phyloP scores from a whole-genome alignment of 2,797 vertebrate genomes.

The Sciurus vulgaris region DNA sequence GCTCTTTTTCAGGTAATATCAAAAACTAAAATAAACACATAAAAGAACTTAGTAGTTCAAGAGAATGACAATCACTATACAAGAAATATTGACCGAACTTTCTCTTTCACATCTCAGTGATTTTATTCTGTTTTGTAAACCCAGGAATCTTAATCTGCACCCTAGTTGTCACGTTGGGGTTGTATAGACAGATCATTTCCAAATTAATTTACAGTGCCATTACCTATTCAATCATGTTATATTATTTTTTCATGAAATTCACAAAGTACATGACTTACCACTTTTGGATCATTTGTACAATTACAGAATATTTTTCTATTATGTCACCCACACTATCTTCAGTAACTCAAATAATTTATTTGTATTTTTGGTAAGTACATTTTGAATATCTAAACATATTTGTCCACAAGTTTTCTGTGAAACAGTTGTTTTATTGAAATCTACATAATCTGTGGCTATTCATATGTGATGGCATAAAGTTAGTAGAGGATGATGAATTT shows the following conservation, averaged over 20 bases:
- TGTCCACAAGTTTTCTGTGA: neutral
- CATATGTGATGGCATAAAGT: neutral
- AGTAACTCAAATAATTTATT: neutral
- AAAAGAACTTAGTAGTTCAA: neutral
- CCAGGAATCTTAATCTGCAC: neutral
- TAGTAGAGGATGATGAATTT: neutral
- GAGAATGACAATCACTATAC: neutral
- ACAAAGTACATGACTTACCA: neutral
- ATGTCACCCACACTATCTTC: neutral
- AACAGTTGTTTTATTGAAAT: neutral
- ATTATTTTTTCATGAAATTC: neutral
- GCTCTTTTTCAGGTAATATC: neutral
- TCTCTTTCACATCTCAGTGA: neutral
- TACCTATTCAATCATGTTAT: neutral
- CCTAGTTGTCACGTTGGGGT: neutral
- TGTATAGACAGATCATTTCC: neutral
- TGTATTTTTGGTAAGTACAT: neutral
- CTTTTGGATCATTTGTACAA: neutral
- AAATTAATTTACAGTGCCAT: neutral
- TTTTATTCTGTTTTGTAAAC: neutral
- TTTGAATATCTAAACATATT: neutral
- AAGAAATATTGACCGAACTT: neutral
- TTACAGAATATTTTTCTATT: neutral
- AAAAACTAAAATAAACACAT: slow-evolving; percentile 38
- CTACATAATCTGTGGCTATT: neutral